Percentiles rank a stretch among this genome's conserved stretches.
These are phyloP conservation scores for Eulemur mongoz DNA, from an alignment of 2,797 vertebrate species.

Conservation along the genomic window DNA sequence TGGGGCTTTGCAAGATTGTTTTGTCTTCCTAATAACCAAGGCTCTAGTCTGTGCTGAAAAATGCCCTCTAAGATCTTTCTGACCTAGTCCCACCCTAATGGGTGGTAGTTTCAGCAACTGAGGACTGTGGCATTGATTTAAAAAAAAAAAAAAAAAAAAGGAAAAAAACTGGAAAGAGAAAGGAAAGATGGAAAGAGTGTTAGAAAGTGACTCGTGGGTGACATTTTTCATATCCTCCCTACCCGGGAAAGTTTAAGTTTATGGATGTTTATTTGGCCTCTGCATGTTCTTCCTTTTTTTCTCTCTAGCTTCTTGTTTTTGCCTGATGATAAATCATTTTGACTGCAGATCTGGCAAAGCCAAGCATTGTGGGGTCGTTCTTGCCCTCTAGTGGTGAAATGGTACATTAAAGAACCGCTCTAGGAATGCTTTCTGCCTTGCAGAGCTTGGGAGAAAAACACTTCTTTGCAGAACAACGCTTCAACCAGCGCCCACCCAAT, in stretches of 20 bases:
- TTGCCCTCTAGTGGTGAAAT: conserved; percentile 74
- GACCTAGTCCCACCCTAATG: background rate
- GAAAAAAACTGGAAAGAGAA: background rate
- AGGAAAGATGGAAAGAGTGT: background rate
- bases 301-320: conserved; percentile 36
- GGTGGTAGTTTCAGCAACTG: background rate
- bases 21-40: conserved; percentile 25
- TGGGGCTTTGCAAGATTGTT: background rate
- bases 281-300: background rate
- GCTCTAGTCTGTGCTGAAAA: conserved; percentile 17
- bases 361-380: background rate
- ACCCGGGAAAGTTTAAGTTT: conserved; percentile 19
- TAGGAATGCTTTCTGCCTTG: background rate
- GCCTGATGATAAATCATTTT: conserved; percentile 41
- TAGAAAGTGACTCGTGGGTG: background rate
- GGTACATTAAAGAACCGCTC: background rate
- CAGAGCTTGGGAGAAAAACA: background rate
- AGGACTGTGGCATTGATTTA: background rate
- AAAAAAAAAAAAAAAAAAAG: background rate
- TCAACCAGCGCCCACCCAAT: background rate
- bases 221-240: conserved; percentile 19
- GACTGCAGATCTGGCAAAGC: background rate
- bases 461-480: background rate
- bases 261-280: conserved; percentile 53
- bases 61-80: background rate